Base-by-base conservation (phyloP, 2,888 invertebrate species). In the Amphipyra berbera region DNA sequence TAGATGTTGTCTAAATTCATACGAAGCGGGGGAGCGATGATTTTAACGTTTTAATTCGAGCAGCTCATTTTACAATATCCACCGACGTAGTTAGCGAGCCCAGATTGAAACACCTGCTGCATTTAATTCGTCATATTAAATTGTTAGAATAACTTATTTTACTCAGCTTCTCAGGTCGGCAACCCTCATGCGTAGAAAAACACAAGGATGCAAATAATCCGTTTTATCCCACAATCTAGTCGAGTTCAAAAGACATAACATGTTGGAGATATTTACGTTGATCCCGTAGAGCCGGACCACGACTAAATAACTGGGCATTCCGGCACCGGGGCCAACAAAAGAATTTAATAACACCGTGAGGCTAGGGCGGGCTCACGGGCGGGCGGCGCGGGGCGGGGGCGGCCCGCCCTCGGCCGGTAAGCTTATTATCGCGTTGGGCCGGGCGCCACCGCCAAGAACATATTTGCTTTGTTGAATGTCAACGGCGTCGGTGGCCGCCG, bases 401-500 rank as follows among this genome's bases (percentile, higher is more conserved):
- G 80, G 79, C 80, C 85, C 86, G 85, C 89, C 88, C 88, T 84
- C 85, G 84, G 82, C 82, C 85, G 79, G 89, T 91, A 92, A 93
- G 94, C 93, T 93, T 94, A 92, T 94, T 93, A 93, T 86, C 91
- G 86, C 91, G 83, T 74, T 79, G 83, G 85, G 82, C 71, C 70
- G 76, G 62, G 68, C 75, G 69, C 78, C 76, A 66, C 83, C 84
- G 82, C 87, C 88, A 86, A 87, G 89, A 90, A 89, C 89, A 90
- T 94, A 88, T 95, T 94, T 93, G 93, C 89, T 88, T 89, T 90
- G 90, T 86, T 87, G 88, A 91, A 91, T 89, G 93, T 92, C 92
- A 91, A 89, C 88, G 85, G 74, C 83, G 81, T 83, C 80, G 81
- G 83, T 78, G 81, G 82, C 67, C 73, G 78, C 83, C 84, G 82